A percentile compares a stretch with the other conserved stretches of the same genome.
These are phyloP conservation scores for Drosophila sordidapex DNA, from an alignment of 2,888 invertebrate species.

Conservation along the genomic window DNA sequence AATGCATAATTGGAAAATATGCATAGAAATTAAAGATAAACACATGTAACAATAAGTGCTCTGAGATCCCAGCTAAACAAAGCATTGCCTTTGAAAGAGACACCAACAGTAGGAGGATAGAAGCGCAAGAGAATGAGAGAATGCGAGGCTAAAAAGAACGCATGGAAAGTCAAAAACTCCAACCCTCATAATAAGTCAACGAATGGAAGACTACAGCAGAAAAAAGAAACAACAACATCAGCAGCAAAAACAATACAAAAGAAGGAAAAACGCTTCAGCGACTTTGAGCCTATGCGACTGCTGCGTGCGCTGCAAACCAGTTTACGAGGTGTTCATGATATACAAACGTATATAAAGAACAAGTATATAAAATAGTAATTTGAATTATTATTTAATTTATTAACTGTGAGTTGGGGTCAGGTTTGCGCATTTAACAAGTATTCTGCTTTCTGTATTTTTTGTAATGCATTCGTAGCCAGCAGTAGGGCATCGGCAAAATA, in stretches of 20 bases:
- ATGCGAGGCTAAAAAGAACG: conserved; percentile 58
- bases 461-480: conserved; percentile 2
- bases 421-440: neutral
- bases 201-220: conserved; percentile 72
- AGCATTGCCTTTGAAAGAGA: conserved; percentile 70
- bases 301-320: conserved; percentile 51
- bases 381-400: neutral
- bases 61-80: conserved; percentile 71
- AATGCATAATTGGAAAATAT: conserved; percentile 70
- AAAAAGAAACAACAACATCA: conserved; percentile 57
- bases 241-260: conserved; percentile 55
- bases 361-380: neutral
- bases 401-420: neutral
- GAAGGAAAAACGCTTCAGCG: conserved; percentile 48
- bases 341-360: neutral
- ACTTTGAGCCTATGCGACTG: conserved; percentile 41
- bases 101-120: conserved; percentile 43
- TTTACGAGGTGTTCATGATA: conserved; percentile 9
- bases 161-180: conserved; percentile 73
- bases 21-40: conserved; percentile 72
- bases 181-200: conserved; percentile 76
- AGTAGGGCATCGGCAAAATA: conserved; percentile 50
- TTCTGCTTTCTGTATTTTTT: neutral
- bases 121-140: conserved; percentile 49
- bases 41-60: conserved; percentile 73